Evolutionary conservation across 64 coral and sea anemone species (phyloP).

Genomic region (Dendronephthya gigantea): DNA sequence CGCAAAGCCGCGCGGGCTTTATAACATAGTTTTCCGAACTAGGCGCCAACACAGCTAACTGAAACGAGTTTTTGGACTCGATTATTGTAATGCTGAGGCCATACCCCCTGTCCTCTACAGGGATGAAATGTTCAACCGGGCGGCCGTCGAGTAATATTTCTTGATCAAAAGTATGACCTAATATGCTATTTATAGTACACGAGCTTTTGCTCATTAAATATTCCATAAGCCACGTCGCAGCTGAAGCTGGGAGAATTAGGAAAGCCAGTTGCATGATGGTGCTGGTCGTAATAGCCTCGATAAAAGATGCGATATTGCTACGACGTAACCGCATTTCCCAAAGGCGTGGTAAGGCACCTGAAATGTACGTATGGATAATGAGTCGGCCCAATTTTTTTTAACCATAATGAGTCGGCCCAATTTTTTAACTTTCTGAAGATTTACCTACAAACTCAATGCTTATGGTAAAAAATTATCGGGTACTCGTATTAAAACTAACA

Average conservation of each 20-base stretch:
- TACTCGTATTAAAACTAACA: too few relatives aligned
- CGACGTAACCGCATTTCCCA: conserved; percentile 2
- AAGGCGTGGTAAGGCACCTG: not conserved
- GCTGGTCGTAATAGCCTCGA: not conserved
- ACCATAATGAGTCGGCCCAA: not conserved
- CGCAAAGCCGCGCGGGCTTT: not conserved
- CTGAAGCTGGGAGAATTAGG: not conserved
- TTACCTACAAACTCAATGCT: too few relatives aligned
- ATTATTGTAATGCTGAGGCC: not conserved
- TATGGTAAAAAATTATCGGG: too few relatives aligned
- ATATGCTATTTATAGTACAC: not conserved
- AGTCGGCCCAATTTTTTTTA: not conserved
- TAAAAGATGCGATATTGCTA: not conserved
- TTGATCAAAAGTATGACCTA: not conserved
- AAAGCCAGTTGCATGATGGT: not conserved
- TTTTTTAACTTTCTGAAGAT: too few relatives aligned
- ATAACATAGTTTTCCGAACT: not conserved
- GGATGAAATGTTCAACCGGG: not conserved
- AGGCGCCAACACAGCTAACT: not conserved
- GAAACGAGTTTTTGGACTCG: not conserved
- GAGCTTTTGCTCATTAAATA: not conserved
- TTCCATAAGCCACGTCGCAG: not conserved
- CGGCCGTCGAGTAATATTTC: not conserved
- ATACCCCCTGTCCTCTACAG: not conserved
- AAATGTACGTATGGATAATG: not conserved